phyloP scores from a whole-genome alignment of 2,113 vertebrate genomes.

The Prionailurus bengalensis region DNA sequence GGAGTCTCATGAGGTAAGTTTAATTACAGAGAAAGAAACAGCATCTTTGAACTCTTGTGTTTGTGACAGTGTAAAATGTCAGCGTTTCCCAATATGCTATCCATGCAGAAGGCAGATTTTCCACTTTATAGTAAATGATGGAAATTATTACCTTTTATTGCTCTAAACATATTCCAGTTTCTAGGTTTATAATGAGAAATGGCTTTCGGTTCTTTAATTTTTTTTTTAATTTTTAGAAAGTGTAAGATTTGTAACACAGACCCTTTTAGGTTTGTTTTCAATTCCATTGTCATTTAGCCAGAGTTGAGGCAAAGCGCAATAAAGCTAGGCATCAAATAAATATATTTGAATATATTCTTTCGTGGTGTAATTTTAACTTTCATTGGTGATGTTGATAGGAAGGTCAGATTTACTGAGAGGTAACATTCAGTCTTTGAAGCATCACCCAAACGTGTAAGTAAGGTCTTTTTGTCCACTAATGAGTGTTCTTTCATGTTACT shows the following conservation, averaged over 20 bases:
- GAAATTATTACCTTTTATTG: not conserved
- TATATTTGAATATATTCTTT: not conserved
- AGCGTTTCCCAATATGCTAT: not conserved
- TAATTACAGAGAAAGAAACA: not conserved
- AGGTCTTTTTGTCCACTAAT: conserved; percentile 76
- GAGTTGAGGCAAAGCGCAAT: not conserved
- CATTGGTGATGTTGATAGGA: not conserved
- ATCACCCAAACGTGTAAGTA: not conserved
- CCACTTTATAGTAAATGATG: not conserved
- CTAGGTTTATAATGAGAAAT: not conserved
- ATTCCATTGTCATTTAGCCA: not conserved
- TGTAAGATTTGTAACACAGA: not conserved
- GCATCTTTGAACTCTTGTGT: not conserved
- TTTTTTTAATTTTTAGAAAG: not conserved
- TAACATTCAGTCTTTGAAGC: conserved; percentile 28
- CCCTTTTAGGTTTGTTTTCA: not conserved
- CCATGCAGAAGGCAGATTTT: not conserved
- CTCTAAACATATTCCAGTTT: not conserved
- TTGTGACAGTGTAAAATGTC: not conserved
- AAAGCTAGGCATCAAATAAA: not conserved
- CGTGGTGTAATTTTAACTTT: not conserved
- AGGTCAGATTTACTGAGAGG: conserved; percentile 54
- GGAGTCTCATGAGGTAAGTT: not conserved
- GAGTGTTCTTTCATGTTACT: conserved; percentile 54
- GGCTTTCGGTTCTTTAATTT: not conserved